Evolutionary conservation across 2,888 invertebrate genomes (phyloP).

Genomic region (Caenorhabditis angaria): DNA sequence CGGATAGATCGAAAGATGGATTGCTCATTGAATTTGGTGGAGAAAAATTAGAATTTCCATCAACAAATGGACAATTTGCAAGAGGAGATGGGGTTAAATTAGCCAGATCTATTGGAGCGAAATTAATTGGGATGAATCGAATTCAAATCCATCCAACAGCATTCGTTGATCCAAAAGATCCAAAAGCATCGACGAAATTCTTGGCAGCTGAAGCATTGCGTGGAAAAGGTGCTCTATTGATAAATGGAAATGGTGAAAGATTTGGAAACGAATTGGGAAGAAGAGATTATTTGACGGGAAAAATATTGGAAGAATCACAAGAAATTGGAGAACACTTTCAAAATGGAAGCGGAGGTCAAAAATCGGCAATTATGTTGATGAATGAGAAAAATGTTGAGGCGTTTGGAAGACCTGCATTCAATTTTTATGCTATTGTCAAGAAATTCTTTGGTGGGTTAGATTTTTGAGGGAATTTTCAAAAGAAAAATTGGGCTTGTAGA

Average conservation of each 20-base stretch:
- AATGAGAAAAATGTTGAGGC: slow-evolving; percentile 64
- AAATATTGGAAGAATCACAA: slow-evolving; percentile 62
- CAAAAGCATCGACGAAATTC: slow-evolving; percentile 68
- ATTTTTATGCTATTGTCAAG: slow-evolving; percentile 70
- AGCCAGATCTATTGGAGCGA: slow-evolving; percentile 69
- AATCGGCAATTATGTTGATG: slow-evolving; percentile 66
- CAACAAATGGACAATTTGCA: slow-evolving; percentile 72
- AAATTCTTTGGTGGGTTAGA: slow-evolving; percentile 65
- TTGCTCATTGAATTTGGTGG: slow-evolving; percentile 67
- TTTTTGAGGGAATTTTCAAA: background rate
- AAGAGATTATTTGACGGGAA: slow-evolving; percentile 66
- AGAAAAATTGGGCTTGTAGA: background rate
- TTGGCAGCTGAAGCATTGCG: slow-evolving; percentile 72
- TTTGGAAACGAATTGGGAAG: slow-evolving; percentile 72
- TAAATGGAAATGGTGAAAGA: slow-evolving; percentile 65
- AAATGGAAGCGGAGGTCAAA: slow-evolving; percentile 48
- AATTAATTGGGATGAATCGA: slow-evolving; percentile 67
- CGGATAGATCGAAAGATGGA: slow-evolving; percentile 61
- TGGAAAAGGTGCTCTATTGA: slow-evolving; percentile 69
- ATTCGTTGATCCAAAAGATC: slow-evolving; percentile 71
- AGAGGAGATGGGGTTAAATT: slow-evolving; percentile 69
- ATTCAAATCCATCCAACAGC: slow-evolving; percentile 71
- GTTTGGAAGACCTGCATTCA: slow-evolving; percentile 71
- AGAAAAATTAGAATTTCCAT: slow-evolving; percentile 60
- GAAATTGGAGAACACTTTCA: slow-evolving; percentile 43